phyloP scores from a whole-genome alignment of 2,888 invertebrate species.

The Diogma glabrata region DNA sequence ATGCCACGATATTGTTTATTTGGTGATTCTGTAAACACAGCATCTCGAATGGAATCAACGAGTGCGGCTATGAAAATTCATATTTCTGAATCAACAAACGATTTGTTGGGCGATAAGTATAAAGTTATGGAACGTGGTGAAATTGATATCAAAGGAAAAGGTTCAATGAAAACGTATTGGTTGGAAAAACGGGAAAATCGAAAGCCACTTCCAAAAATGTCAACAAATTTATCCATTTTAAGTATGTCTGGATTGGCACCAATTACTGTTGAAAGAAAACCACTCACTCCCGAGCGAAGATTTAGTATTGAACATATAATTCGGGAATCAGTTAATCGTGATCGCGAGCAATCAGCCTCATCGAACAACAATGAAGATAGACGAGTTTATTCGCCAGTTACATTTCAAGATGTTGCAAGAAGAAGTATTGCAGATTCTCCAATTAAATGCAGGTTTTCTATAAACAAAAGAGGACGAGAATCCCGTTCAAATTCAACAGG shows the following conservation, averaged over 20 bases:
- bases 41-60: conserved; percentile 86
- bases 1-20: conserved; percentile 68
- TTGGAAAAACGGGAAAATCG: conserved; percentile 60
- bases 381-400: conserved; percentile 71
- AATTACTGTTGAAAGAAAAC: conserved; percentile 15
- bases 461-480: conserved; percentile 38
- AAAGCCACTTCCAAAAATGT: conserved; percentile 35
- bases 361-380: conserved; percentile 37
- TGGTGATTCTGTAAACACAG: conserved; percentile 85
- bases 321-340: conserved; percentile 18
- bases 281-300: conserved; percentile 11
- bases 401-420: conserved; percentile 72
- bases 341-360: conserved; percentile 1
- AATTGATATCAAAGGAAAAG: conserved; percentile 85
- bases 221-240: conserved; percentile 18
- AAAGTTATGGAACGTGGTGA: conserved; percentile 67
- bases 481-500: conserved; percentile 60
- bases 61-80: conserved; percentile 90
- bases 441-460: conserved; percentile 38
- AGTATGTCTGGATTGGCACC: neutral
- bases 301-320: conserved; percentile 26
- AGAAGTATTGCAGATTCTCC: conserved; percentile 68
- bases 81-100: conserved; percentile 79
- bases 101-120: conserved; percentile 61
- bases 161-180: conserved; percentile 85